Evolutionary conservation across 2,888 invertebrate genomes (phyloP), one percentile per base, ranked within the genome.

Genomic region (Phortica magna): DNA sequence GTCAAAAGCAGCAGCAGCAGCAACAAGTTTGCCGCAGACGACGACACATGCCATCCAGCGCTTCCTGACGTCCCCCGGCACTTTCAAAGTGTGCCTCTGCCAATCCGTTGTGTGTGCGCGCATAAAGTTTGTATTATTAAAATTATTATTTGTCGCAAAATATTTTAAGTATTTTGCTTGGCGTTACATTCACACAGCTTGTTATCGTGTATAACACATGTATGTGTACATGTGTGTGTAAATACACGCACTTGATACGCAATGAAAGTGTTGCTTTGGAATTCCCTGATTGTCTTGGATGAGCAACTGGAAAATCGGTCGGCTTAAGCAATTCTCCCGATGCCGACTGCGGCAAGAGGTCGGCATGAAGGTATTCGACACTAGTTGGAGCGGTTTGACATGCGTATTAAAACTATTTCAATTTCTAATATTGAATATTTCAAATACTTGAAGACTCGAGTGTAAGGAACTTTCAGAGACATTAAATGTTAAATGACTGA

Each of bases 121-220:
- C 67, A 81, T 77, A 81, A 80, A 79, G 83, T 80, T 82, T 83
- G 80, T 80, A 19, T 68, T 82, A 83, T 83, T 83, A 83, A 78
- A 80, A 83, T 80, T 76, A 77, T 76, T 79, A 78, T 83, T 78
- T 82, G 79, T 77, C 82, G 80, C 79, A 75, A 73, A 83, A 80
- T 73, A 83, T 83, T 67, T 78, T 72, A 82, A 82, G 78, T 80
- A 83, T 71, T 71, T 71, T 31, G 7, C 55, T 71, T 68, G 42
- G 17, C 42, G 53, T 31, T 53, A 19, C 55, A 55, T 22, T 55
- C 19, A 10, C 19, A 59, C 19, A n/a, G 68, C 43, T 19, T 68
- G 43, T 68, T 42, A 19, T 17, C 19, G 43, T 39, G 3, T 61
- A 7, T 61, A 7, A 19, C 12, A 55, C 31, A 55, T 12, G 55